These are phyloP conservation scores for Patella caerulea DNA, from an alignment of 2,888 invertebrate species.

Conservation along the genomic window DNA sequence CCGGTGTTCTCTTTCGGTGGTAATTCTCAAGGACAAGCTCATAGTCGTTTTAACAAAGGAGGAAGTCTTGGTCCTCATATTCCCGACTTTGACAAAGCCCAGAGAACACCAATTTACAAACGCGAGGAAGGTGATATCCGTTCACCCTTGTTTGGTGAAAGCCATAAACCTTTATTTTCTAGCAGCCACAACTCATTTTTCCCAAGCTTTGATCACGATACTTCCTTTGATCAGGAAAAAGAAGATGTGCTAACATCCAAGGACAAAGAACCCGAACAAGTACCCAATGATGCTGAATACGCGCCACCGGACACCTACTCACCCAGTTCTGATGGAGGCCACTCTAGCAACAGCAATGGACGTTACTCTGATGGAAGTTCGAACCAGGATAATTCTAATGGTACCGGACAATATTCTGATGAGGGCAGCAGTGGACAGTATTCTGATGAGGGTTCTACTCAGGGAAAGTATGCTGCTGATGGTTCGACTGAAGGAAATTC, in stretches of 20 bases:
- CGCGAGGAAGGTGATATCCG: neutral
- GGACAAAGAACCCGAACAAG: neutral
- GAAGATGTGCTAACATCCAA: neutral
- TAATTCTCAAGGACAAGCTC: neutral
- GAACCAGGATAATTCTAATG: too few relatives aligned
- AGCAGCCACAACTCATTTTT: neutral
- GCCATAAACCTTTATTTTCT: neutral
- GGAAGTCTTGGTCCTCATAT: slow-evolving; percentile 4
- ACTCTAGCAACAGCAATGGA: too few relatives aligned
- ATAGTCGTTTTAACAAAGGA: neutral
- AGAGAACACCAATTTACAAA: neutral
- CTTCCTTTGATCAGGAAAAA: neutral
- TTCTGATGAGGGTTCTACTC: too few relatives aligned
- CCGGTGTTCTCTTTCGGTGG: neutral
- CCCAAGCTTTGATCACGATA: slow-evolving; percentile 2
- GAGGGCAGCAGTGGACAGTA: too few relatives aligned
- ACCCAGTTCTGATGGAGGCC: too few relatives aligned
- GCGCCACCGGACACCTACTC: too few relatives aligned
- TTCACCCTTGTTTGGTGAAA: neutral
- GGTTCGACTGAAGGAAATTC: too few relatives aligned
- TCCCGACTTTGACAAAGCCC: slow-evolving; percentile 8
- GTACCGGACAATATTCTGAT: too few relatives aligned
- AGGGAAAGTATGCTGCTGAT: too few relatives aligned
- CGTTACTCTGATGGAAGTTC: too few relatives aligned
- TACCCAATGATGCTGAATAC: neutral